A percentile compares a stretch with the other conserved stretches of the same genome.
Conservation (phyloP, 2,113 vertebrate species). For the Pygoscelis adeliae region DNA sequence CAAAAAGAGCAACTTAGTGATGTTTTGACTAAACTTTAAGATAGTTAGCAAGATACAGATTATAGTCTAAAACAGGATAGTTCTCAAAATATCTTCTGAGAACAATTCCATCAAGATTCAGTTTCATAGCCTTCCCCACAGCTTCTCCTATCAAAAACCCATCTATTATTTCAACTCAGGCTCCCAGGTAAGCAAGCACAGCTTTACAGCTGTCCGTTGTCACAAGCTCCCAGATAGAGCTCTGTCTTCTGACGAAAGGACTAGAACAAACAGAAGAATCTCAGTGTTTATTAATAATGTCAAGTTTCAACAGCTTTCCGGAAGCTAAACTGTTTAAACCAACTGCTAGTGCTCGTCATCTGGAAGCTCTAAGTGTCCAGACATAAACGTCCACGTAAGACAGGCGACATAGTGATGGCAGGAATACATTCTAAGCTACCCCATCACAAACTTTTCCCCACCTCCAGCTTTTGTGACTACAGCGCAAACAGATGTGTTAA, state of each 20-base stretch:
- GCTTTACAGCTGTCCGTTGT: background rate
- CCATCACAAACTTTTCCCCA: background rate
- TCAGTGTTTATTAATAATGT: background rate
- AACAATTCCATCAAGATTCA: background rate
- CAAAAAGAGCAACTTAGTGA: background rate
- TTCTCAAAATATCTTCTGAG: background rate
- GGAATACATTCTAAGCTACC: background rate
- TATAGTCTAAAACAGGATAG: background rate
- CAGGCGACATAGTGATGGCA: background rate
- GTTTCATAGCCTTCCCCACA: background rate
- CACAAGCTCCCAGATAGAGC: background rate
- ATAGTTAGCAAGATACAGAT: background rate
- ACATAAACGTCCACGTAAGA: background rate
- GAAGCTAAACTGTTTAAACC: background rate
- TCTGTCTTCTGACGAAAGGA: background rate
- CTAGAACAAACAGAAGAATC: background rate
- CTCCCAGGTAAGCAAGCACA: background rate
- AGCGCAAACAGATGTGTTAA: background rate
- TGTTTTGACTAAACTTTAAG: background rate
- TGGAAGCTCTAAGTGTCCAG: background rate
- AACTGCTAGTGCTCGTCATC: rapidly evolving
- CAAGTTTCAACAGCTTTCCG: background rate
- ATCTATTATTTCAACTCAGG: background rate
- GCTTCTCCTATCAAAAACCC: background rate
- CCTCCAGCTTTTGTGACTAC: background rate